Evolutionary conservation across 2,113 vertebrate species (phyloP), one percentile per base, ranked within the genome.

Genomic region (Mesoclemmys tuberculata): DNA sequence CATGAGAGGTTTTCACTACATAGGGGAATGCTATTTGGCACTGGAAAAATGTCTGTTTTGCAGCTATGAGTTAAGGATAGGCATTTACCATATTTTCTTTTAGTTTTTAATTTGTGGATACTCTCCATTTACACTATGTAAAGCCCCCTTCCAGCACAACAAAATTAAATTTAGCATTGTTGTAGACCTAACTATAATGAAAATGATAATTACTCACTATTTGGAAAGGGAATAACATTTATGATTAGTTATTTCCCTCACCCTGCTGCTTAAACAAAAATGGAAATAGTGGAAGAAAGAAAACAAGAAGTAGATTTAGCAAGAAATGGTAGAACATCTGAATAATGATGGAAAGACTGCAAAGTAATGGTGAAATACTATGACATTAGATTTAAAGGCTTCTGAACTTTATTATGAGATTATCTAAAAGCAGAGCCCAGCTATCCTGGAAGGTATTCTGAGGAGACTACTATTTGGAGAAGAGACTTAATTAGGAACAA

Each of bases 161-260:
- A 11, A 7, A 61, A 61, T 38, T 61, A 78, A 90, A 51, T 31
- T 77, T 46, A 71, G 29, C 64, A 24, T 80, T 92, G 14, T 13
- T 94, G 44, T 71, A 93, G 80, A 51, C 10, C 4, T 88, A 82
- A 56, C 2, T 4, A 11, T 80, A 89, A 12, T 89, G 24, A 95
- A 68, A 82, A 54, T 6, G 35, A 2, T 75, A 56, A 92, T 87
- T 2, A 54, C 38, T 91, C 5, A 6, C 56, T 85, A 83, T 93
- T 81, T 58, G 27, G 26, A 21, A 68, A 95, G 56, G 56, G 56
- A 6, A 82, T 82, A 58, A 19, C 56, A 2, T 5, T 87, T 79
- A 22, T 29, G 7, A 81, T 83, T 95, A 90, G 80, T 83, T 88
- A 87, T 29, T 93, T 93, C 91, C 26, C 44, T 90, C 38, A 91